A percentile compares a stretch with the other conserved stretches of the same genome.
These are phyloP conservation scores for Stichopus horrens DNA, from an alignment of 53 echinoderm and acorn worm genomes.

Conservation along the genomic window DNA sequence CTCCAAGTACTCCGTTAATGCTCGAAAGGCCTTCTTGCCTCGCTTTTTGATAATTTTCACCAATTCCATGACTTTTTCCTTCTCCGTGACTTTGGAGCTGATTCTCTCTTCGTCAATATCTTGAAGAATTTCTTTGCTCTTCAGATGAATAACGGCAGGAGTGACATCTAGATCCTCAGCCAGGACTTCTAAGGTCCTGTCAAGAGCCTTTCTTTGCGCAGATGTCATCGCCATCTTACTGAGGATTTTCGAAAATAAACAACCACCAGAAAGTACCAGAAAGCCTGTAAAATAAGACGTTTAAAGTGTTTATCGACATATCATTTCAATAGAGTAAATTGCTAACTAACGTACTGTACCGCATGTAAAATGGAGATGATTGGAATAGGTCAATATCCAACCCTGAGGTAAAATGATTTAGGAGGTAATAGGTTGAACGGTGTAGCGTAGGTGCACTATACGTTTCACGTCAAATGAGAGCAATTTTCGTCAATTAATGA, in stretches of 20 bases:
- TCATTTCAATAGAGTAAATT: too few species aligned
- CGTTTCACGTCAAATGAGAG: too few species aligned
- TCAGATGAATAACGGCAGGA: constrained; percentile 4
- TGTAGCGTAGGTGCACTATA: too few species aligned
- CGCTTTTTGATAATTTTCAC: constrained; percentile 7
- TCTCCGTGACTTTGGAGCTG: constrained; percentile 3
- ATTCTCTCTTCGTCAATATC: constrained; percentile 15
- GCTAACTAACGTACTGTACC: too few species aligned
- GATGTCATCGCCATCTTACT: constrained; percentile 6
- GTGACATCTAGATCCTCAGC: constrained; percentile 3
- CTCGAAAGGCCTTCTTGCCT: background rate
- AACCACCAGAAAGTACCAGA: too few species aligned
- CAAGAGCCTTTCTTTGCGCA: background rate
- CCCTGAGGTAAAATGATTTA: too few species aligned
- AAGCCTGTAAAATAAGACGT: too few species aligned
- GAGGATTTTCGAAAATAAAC: background rate
- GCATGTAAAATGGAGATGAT: too few species aligned
- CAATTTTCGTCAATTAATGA: too few species aligned
- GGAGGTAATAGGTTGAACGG: too few species aligned
- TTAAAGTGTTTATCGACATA: too few species aligned
- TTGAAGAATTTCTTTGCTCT: background rate
- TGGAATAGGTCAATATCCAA: too few species aligned
- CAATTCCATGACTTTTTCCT: background rate
- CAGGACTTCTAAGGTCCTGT: background rate
- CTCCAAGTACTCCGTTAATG: background rate